phyloP scores from a whole-genome alignment of 2,113 vertebrate genomes.

The Chloropsis hardwickii region DNA sequence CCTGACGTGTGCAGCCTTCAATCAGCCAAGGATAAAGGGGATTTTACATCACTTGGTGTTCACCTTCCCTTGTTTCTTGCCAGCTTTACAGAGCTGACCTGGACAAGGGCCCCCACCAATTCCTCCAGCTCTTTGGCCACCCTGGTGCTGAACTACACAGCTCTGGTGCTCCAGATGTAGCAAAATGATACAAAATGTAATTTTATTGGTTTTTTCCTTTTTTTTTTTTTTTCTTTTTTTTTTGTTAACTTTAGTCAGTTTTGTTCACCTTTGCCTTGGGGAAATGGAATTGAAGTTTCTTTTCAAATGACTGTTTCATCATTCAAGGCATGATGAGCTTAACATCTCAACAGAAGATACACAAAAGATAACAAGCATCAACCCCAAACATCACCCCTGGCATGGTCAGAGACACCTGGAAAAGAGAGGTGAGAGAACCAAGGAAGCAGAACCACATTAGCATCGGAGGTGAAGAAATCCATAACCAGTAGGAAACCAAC shows the following conservation, averaged over 20 bases:
- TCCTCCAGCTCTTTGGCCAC: background rate
- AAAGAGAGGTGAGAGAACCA: background rate
- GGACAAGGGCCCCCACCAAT: fast-evolving
- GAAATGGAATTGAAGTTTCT: background rate
- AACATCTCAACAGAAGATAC: background rate
- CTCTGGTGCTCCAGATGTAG: background rate
- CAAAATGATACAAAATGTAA: background rate
- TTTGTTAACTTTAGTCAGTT: background rate
- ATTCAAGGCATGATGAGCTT: background rate
- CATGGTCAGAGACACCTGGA: background rate
- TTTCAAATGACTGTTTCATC: background rate
- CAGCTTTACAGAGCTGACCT: background rate
- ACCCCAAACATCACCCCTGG: background rate
- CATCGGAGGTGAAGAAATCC: background rate
- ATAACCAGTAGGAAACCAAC: fast-evolving
- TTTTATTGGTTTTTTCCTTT: background rate
- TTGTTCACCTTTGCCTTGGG: fast-evolving
- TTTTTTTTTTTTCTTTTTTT: no score
- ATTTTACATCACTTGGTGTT: fast-evolving
- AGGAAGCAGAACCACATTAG: background rate
- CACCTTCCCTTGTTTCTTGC: background rate
- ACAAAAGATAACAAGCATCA: background rate
- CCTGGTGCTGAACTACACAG: background rate
- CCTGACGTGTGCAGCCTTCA: background rate
- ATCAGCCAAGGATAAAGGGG: background rate